These are phyloP conservation scores for Nibea albiflora DNA, from an alignment of 2,113 vertebrate genomes.

Conservation along the genomic window DNA sequence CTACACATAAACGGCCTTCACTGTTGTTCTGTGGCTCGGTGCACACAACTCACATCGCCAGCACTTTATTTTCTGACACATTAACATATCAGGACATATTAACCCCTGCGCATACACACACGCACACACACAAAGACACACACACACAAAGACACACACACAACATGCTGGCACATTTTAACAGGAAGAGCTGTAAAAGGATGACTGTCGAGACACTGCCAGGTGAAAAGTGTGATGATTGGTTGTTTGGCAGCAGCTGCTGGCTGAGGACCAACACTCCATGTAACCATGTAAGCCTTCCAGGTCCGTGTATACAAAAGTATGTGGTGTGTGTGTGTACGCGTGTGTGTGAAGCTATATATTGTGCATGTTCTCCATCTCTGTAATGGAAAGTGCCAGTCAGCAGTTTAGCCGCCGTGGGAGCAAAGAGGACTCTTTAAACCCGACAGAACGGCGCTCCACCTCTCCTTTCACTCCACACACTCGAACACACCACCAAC, in stretches of 20 bases:
- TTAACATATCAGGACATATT: conserved; percentile 32
- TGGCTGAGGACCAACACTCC: conserved; percentile 66
- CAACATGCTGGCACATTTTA: conserved; percentile 43
- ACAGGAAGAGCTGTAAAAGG: conserved; percentile 61
- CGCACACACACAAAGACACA: background rate
- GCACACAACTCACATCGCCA: conserved; percentile 40
- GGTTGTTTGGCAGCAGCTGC: conserved; percentile 69
- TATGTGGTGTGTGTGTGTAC: conserved; percentile 2
- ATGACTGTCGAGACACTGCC: conserved; percentile 68
- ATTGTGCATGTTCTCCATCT: conserved; percentile 45
- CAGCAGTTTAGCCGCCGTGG: conserved; percentile 57
- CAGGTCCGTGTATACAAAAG: conserved; percentile 50
- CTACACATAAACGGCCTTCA: conserved; percentile 36
- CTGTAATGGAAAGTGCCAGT: conserved; percentile 63
- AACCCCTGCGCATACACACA: conserved; percentile 19
- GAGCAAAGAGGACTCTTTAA: conserved; percentile 48
- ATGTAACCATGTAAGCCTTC: conserved; percentile 71
- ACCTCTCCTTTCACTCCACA: conserved; percentile 22
- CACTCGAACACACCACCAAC: conserved; percentile 6
- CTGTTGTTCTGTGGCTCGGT: conserved; percentile 24
- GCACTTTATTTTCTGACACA: conserved; percentile 57
- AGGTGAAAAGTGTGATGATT: conserved; percentile 75
- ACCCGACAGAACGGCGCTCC: conserved; percentile 25
- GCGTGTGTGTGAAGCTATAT: conserved; percentile 41
- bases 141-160: conserved; percentile 21